Conservation (phyloP, 2,113 vertebrate genomes). For the Zosterops hypoxanthus region DNA sequence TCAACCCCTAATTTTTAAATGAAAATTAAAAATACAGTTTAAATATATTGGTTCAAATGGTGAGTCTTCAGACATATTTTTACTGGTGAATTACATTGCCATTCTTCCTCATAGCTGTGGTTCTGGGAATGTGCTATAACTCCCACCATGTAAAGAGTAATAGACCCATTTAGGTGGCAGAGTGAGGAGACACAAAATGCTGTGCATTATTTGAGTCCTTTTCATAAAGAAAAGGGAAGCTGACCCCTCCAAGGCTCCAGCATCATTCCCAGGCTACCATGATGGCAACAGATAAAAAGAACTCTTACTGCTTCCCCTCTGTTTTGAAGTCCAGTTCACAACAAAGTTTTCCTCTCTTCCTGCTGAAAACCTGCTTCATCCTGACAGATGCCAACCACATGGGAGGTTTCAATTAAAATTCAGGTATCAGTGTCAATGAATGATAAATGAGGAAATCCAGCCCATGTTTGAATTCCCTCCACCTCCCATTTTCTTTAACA, state of each 20-base stretch:
- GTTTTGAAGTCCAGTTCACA: neutral
- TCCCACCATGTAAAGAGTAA: neutral
- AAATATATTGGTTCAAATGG: neutral
- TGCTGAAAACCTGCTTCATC: neutral
- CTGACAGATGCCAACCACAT: neutral
- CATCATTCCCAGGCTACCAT: neutral
- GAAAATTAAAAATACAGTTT: neutral
- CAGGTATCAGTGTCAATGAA: slow-evolving; percentile 20
- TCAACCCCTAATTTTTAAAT: neutral
- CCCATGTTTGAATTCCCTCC: neutral
- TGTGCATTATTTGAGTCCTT: neutral
- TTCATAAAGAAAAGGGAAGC: neutral
- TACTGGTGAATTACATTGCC: neutral
- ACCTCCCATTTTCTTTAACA: neutral
- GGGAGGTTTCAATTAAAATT: slow-evolving; percentile 35
- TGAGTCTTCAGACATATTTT: neutral
- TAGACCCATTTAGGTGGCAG: neutral
- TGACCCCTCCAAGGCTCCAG: neutral
- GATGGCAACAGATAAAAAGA: neutral
- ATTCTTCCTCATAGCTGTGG: neutral
- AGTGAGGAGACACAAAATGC: neutral
- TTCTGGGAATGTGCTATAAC: neutral
- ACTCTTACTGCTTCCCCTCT: neutral
- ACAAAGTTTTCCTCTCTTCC: neutral
- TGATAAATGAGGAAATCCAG: slow-evolving; percentile 33